Percentiles rank a stretch among this genome's conserved stretches.
phyloP scores from a whole-genome alignment of 2,888 invertebrate species.

The Drosophila aldrichi region DNA sequence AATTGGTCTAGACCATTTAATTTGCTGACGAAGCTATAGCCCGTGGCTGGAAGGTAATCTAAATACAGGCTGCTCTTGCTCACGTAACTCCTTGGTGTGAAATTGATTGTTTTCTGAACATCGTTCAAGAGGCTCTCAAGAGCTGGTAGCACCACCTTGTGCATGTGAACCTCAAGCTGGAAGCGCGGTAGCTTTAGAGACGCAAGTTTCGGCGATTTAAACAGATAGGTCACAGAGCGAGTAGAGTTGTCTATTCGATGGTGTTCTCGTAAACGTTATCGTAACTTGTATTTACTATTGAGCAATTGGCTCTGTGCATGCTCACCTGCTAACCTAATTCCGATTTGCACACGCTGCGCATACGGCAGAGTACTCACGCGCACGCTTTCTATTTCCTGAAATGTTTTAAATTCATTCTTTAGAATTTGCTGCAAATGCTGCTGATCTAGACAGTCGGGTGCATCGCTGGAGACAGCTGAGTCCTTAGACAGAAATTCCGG shows the following conservation, averaged over 20 bases:
- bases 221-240: slow-evolving; percentile 48
- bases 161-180: slow-evolving; percentile 63
- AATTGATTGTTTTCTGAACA: slow-evolving; percentile 39
- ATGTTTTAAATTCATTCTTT: slow-evolving; percentile 23
- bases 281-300: not conserved
- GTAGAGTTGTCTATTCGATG: slow-evolving; percentile 41
- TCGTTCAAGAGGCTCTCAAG: slow-evolving; percentile 71
- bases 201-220: slow-evolving; percentile 48
- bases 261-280: not conserved
- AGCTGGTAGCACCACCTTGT: slow-evolving; percentile 64
- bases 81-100: slow-evolving; percentile 57
- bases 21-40: slow-evolving; percentile 64
- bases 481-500: slow-evolving; percentile 35
- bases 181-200: slow-evolving; percentile 47
- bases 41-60: slow-evolving; percentile 67
- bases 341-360: slow-evolving; percentile 37
- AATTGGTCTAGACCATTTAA: slow-evolving; percentile 65
- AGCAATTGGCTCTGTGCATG: not conserved
- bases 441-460: slow-evolving; percentile 44
- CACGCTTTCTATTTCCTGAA: slow-evolving; percentile 30
- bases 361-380: slow-evolving; percentile 35
- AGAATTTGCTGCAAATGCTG: slow-evolving; percentile 40
- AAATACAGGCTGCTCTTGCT: slow-evolving; percentile 54
- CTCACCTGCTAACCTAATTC: slow-evolving; percentile 43
- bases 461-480: slow-evolving; percentile 32